Evolutionary conservation across 2,113 vertebrate genomes (phyloP).

Genomic region (Cyprinodon variegatus): DNA sequence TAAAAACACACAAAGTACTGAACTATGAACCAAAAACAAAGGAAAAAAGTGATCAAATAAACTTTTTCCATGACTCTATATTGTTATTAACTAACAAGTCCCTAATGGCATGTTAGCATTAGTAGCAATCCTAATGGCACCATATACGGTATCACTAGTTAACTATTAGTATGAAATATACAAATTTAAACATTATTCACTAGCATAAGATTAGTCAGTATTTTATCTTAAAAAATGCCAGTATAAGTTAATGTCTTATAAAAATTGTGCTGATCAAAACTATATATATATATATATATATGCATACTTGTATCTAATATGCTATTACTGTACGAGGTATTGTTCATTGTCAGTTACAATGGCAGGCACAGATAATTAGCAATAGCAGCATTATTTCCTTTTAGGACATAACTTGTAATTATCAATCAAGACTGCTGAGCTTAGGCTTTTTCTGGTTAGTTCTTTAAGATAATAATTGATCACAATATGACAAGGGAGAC

Average conservation of each 20-base stretch:
- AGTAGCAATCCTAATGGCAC: background rate
- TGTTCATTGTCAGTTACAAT: too few relatives aligned
- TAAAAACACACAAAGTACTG: too few relatives aligned
- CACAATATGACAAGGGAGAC: conserved; percentile 3
- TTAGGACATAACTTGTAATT: background rate
- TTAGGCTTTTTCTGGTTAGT: background rate
- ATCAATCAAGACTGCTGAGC: background rate
- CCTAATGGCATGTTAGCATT: background rate
- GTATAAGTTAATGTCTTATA: background rate
- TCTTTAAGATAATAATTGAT: conserved; percentile 26
- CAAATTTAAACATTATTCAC: background rate
- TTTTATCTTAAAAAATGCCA: background rate
- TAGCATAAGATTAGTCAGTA: background rate
- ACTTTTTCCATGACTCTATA: background rate
- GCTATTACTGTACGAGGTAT: background rate
- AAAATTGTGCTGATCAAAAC: background rate
- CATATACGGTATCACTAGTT: background rate
- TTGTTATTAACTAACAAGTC: background rate
- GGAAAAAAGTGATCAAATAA: too few relatives aligned
- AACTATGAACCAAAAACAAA: too few relatives aligned
- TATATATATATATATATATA: too few relatives aligned
- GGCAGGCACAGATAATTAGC: background rate
- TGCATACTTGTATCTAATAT: too few relatives aligned
- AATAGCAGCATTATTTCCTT: background rate
- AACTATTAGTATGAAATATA: background rate